Evolutionary conservation across 2,888 invertebrate species (phyloP), one percentile per base, ranked within the genome.

Genomic region (Epirrita christyi): DNA sequence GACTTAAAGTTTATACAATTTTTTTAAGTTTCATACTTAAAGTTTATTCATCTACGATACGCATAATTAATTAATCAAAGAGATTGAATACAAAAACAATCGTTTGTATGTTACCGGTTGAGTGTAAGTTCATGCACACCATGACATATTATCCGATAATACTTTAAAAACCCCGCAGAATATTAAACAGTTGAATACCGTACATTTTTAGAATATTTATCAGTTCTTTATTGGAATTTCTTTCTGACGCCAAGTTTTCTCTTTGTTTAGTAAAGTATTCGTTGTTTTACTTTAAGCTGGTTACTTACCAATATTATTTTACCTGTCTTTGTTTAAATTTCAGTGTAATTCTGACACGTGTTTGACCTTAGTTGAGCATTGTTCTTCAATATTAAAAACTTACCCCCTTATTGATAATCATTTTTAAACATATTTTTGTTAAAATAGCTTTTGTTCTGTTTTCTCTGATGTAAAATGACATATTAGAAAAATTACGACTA

Each of bases 141-240:
- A 44, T 44, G 37, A 44, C 51, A 34, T 40, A 55, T n/a, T n/a
- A n/a, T 37, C 9, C 28, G 56, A 58, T 49, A 49, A 45, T 40
- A 29, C 32, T 43, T 9, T 42, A 43, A 38, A 34, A 37, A 28
- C 53, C 59, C 54, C 54, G 59, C 59, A 54, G 45, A 59, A 59
- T 59, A 59, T 46, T 54, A 59, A 59, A 49, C 54, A 46, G 54
- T 43, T n/a, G 15, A 54, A 59, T 54, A 41, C 47, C 52, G 52
- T 53, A 49, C 45, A 36, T 56, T 44, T 36, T 41, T 11, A 45
- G 58, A 53, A 54, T 53, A 45, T 29, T 53, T 53, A 57, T 48
- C 47, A 43, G 43, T 48, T 13, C 21, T 28, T 50, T 46, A 44
- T 46, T 52, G 15, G 34, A 38, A 44, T 42, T 43, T 48, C 14